A percentile compares a stretch with the other conserved stretches of the same genome.
Conservation (phyloP, 2,888 invertebrate species). For the Cremastobaeus sp. region DNA sequence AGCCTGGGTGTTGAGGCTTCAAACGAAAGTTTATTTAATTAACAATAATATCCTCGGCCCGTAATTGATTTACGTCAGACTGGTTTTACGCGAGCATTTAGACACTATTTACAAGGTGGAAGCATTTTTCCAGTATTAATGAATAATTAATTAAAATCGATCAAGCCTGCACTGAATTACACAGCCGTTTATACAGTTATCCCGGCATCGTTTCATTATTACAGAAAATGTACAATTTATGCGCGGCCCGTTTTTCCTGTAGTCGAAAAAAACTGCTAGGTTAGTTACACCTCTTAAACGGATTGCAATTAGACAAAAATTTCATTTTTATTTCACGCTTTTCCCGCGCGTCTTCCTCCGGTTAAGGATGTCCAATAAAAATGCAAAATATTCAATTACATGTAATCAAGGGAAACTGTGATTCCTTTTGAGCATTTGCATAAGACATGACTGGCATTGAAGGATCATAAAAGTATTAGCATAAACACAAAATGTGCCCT, state of each 20-base stretch:
- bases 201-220: conserved; percentile 9
- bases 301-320: too few species aligned
- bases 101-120: conserved; percentile 12
- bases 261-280: conserved; percentile 3
- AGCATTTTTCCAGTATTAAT: conserved; percentile 30
- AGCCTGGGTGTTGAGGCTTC: too few species aligned
- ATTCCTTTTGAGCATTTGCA: too few species aligned
- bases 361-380: too few species aligned
- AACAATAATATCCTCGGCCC: conserved; percentile 19
- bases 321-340: too few species aligned
- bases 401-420: too few species aligned
- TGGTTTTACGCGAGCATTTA: conserved; percentile 8
- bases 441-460: too few species aligned
- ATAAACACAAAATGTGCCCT: too few species aligned
- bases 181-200: conserved; percentile 41
- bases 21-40: conserved; percentile 20
- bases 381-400: too few species aligned
- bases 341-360: too few species aligned
- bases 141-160: conserved; percentile 46
- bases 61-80: conserved; percentile 22
- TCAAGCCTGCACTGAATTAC: conserved; percentile 22
- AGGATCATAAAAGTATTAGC: too few species aligned
- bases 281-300: conserved; percentile 14
- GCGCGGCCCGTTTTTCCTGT: conserved; percentile 8
- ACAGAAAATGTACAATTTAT: conserved; percentile 7